Evolutionary conservation across 2,797 vertebrate species (phyloP).

Genomic region (Rhincodon typus): DNA sequence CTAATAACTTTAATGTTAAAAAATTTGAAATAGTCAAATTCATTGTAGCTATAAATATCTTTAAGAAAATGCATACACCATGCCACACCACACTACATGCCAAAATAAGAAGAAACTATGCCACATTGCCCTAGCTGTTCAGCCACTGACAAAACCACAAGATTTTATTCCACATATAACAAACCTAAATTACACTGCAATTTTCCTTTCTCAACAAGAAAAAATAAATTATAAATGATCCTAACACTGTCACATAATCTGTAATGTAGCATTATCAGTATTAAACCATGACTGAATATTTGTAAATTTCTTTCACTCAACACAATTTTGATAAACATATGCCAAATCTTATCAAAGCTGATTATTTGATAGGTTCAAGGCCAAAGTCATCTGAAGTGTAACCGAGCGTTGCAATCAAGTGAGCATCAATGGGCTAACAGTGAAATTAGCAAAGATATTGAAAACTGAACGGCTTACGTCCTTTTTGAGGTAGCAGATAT

Average conservation of each 20-base stretch:
- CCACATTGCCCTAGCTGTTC: background rate
- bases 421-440: background rate
- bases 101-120: background rate
- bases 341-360: background rate
- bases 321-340: background rate
- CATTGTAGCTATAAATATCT: background rate
- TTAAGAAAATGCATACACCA: background rate
- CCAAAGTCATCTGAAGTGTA: background rate
- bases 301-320: background rate
- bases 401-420: background rate
- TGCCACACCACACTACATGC: background rate
- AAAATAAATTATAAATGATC: background rate
- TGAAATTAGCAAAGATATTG: background rate
- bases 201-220: background rate
- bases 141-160: background rate
- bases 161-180: background rate
- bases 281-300: background rate
- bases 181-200: background rate
- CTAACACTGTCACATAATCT: background rate
- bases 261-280: background rate
- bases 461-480: background rate
- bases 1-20: background rate
- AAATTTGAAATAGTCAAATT: background rate
- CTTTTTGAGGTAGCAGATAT: background rate
- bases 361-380: background rate